These are phyloP conservation scores for Argyrosomus regius DNA, from an alignment of 2,797 vertebrate genomes.

Conservation along the genomic window DNA sequence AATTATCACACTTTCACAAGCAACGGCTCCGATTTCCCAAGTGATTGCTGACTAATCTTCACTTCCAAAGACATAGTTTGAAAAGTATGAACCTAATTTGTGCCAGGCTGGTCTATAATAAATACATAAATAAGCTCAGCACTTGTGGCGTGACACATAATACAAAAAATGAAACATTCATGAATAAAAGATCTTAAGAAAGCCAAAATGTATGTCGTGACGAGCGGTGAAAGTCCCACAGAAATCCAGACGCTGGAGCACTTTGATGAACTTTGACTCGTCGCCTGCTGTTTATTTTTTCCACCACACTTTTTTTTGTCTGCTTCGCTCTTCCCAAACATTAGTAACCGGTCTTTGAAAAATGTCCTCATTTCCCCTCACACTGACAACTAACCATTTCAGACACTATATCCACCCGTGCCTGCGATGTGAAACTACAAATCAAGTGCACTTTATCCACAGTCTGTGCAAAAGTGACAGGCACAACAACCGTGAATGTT, in stretches of 20 bases:
- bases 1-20: slow-evolving; percentile 39
- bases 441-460: neutral
- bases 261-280: neutral
- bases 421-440: slow-evolving; percentile 1
- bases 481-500: neutral
- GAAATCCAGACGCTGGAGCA: neutral
- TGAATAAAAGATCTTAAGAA: neutral
- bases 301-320: neutral
- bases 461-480: neutral
- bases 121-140: neutral
- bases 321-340: neutral
- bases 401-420: neutral
- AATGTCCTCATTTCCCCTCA: neutral
- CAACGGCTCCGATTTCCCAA: slow-evolving; percentile 29
- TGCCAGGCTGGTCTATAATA: neutral
- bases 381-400: neutral
- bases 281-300: neutral
- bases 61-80: slow-evolving; percentile 5
- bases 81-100: slow-evolving; percentile 18
- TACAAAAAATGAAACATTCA: neutral
- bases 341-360: neutral
- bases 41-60: slow-evolving; percentile 33
- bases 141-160: neutral
- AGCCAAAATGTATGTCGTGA: neutral
- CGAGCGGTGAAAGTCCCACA: neutral